Conservation (phyloP, 2,113 vertebrate genomes). For the Ceyx cyanopectus region DNA sequence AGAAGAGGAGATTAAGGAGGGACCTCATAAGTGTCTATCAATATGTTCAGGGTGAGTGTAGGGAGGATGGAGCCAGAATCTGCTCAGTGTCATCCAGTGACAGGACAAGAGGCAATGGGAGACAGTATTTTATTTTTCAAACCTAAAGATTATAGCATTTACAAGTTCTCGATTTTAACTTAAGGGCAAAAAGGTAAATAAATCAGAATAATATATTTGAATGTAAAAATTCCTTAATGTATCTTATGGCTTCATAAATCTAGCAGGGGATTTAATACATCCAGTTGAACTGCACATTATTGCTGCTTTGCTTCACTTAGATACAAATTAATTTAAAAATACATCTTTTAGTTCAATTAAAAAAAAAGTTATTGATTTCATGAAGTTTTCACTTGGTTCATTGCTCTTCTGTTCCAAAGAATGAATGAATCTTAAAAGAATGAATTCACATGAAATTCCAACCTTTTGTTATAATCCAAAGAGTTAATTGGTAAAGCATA, state of each 20-base stretch:
- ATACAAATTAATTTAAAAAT: constrained; percentile 20
- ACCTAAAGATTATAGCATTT: not conserved
- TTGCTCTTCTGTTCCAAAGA: not conserved
- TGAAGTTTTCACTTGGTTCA: not conserved
- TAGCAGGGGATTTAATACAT: not conserved
- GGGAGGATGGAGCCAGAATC: no score
- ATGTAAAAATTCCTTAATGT: constrained; percentile 1
- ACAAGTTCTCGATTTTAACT: constrained; percentile 8
- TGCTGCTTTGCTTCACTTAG: constrained; percentile 7
- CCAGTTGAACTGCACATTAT: not conserved
- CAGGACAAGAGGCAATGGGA: no score
- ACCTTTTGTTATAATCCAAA: not conserved
- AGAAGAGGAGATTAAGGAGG: no score
- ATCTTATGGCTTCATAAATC: constrained; percentile 13
- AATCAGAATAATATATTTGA: not conserved
- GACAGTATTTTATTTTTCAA: not conserved
- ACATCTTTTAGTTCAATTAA: constrained; percentile 9
- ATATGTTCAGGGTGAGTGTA: no score
- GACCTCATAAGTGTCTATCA: no score
- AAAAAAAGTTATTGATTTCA: not conserved
- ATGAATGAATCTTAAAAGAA: not conserved
- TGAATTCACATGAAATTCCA: not conserved
- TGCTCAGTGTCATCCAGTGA: no score
- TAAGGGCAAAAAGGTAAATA: not conserved
- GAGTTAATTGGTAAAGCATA: not conserved